Conservation (phyloP, 2,888 invertebrate genomes). For the Priapulus caudatus region DNA sequence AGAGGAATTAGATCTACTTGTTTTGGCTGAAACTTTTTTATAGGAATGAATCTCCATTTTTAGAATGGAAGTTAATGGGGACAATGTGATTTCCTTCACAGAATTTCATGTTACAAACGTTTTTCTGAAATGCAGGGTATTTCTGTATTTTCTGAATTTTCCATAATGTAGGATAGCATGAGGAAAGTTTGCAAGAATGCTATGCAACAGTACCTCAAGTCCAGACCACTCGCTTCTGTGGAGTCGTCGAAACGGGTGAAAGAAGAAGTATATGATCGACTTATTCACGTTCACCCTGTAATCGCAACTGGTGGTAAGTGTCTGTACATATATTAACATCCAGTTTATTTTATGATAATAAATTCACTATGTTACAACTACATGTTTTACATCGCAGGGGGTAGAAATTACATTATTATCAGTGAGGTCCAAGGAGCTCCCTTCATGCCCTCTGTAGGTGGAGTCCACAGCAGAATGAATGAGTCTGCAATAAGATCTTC, state of each 20-base stretch:
- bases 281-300: slow-evolving; percentile 16
- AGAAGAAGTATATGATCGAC: slow-evolving; percentile 26
- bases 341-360: not conserved
- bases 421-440: too few species aligned
- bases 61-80: too few species aligned
- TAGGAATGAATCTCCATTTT: too few species aligned
- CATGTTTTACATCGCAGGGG: too few species aligned
- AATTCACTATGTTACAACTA: not conserved
- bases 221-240: slow-evolving; percentile 72
- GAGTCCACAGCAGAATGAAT: too few species aligned
- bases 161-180: slow-evolving; percentile 46
- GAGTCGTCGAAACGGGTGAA: slow-evolving; percentile 82
- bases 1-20: not conserved
- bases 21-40: too few species aligned
- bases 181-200: slow-evolving; percentile 69
- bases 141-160: not conserved
- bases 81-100: not conserved
- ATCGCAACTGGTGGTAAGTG: slow-evolving; percentile 10
- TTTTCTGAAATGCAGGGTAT: not conserved
- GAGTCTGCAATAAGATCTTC: too few species aligned
- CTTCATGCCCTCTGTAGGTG: too few species aligned
- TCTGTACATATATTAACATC: slow-evolving; percentile 21
- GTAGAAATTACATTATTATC: too few species aligned
- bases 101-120: not conserved
- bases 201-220: slow-evolving; percentile 74